These are phyloP conservation scores for Calidris pygmaea DNA, from an alignment of 2,113 vertebrate species.

Conservation along the genomic window DNA sequence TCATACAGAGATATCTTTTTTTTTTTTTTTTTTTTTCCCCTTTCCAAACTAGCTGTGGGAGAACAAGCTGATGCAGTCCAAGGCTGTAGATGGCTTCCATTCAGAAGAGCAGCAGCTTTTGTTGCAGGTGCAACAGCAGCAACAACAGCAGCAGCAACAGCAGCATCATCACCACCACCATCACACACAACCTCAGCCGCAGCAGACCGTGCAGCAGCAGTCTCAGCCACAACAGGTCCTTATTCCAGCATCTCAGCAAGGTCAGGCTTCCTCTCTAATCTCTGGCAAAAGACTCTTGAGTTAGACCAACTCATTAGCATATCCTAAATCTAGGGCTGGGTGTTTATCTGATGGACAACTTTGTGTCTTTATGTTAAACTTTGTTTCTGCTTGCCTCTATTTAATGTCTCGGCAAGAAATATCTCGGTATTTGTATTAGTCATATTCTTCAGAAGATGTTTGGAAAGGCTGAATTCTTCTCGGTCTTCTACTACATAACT, in stretches of 20 bases:
- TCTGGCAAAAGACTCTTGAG: not conserved
- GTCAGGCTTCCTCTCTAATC: constrained; percentile 65
- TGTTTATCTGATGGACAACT: not conserved
- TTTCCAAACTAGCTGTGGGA: constrained; percentile 89
- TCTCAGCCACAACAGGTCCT: constrained; percentile 83
- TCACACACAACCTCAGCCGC: constrained; percentile 76
- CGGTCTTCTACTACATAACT: not conserved
- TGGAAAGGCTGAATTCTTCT: not conserved
- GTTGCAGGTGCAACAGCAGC: constrained; percentile 84
- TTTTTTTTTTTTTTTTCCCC: not conserved
- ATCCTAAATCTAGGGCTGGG: not conserved
- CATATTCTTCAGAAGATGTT: not conserved
- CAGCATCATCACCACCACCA: constrained; percentile 79
- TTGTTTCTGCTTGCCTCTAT: not conserved
- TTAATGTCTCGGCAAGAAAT: not conserved
- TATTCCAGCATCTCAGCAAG: constrained; percentile 90
- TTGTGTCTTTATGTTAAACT: not conserved
- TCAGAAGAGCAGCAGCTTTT: constrained; percentile 93
- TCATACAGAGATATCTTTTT: not conserved
- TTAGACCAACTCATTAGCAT: not conserved
- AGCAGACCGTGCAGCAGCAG: constrained; percentile 71
- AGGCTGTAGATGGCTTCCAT: constrained; percentile 97
- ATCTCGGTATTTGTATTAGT: not conserved
- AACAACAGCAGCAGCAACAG: constrained; percentile 84
- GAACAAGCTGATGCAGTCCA: constrained; percentile 96